phyloP scores from a whole-genome alignment of 2,113 vertebrate species.

The Ondatra zibethicus region DNA sequence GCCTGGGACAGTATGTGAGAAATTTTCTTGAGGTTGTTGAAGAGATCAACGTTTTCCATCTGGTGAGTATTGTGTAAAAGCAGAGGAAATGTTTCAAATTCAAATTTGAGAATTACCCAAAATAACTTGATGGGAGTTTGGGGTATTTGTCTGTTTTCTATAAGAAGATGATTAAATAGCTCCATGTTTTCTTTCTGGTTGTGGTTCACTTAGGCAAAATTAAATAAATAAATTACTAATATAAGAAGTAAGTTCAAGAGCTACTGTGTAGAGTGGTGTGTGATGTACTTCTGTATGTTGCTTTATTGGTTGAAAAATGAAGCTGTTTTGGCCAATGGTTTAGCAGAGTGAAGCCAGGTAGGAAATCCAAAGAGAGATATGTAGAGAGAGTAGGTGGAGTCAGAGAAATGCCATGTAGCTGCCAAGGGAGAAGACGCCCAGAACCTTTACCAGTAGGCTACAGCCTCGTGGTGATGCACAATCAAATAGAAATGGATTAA shows the following conservation, averaged over 20 bases:
- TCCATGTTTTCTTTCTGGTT: not conserved
- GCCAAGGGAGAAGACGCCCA: no score
- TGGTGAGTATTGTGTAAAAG: not conserved
- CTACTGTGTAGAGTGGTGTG: no score
- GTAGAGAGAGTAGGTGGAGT: no score
- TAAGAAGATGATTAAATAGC: not conserved
- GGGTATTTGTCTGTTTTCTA: not conserved
- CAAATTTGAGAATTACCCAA: not conserved
- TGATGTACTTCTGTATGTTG: no score
- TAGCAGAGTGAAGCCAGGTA: no score
- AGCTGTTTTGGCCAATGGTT: no score
- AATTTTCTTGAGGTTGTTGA: not conserved
- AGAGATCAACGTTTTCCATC: not conserved
- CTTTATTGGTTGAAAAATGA: no score
- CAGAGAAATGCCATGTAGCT: no score
- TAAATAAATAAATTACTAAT: not conserved
- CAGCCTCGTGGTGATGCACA: no score
- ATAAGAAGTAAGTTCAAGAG: not conserved
- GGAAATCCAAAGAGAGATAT: no score
- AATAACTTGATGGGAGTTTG: not conserved
- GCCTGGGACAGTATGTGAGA: not conserved
- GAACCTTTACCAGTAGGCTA: no score
- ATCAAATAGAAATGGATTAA: no score
- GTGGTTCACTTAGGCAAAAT: not conserved
- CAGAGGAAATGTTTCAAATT: not conserved